phyloP scores from a whole-genome alignment of 35 echinoderm and acorn worm species.

The Holothuria glaberrima region DNA sequence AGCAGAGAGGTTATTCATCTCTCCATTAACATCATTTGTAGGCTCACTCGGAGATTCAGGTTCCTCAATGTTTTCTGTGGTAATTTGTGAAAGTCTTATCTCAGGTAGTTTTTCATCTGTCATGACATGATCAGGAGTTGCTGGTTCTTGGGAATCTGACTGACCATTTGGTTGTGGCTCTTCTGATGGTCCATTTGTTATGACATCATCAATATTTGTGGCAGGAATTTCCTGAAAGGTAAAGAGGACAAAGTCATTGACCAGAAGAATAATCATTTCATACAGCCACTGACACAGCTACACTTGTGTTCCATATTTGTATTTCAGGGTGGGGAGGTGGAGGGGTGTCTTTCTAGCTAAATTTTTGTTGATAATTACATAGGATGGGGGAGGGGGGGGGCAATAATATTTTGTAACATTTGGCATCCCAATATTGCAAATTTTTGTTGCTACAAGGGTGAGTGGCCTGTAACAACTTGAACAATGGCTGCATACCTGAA shows the following conservation, averaged over 20 bases:
- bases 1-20: not conserved
- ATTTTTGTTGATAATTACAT: too few species aligned
- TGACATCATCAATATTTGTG: slow-evolving; percentile 67
- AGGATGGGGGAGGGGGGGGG: too few species aligned
- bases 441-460: too few species aligned
- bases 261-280: too few species aligned
- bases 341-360: too few species aligned
- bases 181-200: slow-evolving; percentile 4
- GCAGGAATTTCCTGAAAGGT: slow-evolving; percentile 58
- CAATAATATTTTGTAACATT: too few species aligned
- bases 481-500: too few species aligned
- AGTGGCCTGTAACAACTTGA: too few species aligned
- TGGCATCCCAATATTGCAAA: too few species aligned
- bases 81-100: not conserved
- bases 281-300: too few species aligned
- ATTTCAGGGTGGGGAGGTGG: too few species aligned
- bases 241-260: not conserved
- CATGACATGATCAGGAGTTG: slow-evolving; percentile 30
- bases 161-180: slow-evolving; percentile 8
- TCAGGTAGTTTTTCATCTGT: slow-evolving; percentile 13
- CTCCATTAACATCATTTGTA: not conserved
- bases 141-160: slow-evolving; percentile 11
- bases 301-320: too few species aligned
- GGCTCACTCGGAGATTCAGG: slow-evolving; percentile 29
- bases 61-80: not conserved